Evolutionary conservation across 2,888 invertebrate genomes (phyloP), one percentile per base, ranked within the genome.

Genomic region (Monopis laevigella): DNA sequence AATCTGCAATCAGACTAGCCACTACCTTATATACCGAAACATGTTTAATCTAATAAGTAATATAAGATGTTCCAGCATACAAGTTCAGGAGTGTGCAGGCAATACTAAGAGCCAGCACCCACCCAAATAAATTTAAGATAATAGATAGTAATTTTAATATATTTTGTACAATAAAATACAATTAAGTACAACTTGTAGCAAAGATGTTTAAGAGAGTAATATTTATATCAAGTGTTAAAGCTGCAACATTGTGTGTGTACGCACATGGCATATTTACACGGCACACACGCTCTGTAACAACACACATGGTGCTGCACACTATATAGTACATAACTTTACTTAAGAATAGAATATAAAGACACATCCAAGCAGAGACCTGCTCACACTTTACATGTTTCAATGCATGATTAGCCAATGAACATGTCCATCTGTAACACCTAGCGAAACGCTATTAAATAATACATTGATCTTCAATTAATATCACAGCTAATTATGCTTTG

Each of bases 141-240:
- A 78, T 78, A 78, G 75, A 73, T 78, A 78, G 71, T 80, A 77
- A 72, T 75, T 69, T 75, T 84, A 83, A 82, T 83, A 84, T 84
- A 85, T 85, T 86, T 86, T 86, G 86, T 86, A 86, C 84, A 83
- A 84, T 85, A 81, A 82, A 85, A 83, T 82, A 75, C 77, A 81
- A 82, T 84, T 85, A 85, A 86, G 84, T 85, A 85, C 85, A 85
- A 84, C 82, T 85, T 83, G 84, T 85, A 84, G 84, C 84, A 84
- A 84, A 84, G 83, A 83, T 83, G 83, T 83, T 77, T 80, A 81
- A 80, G 80, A 82, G 81, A 81, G 71, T 81, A 78, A 78, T 78
- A 78, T 74, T 72, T 72, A 74, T 74, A 67, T 72, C 69, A 72
- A 72, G 75, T 77, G 78, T 78, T 74, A 73, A 78, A 80, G 78